Evolutionary conservation across 2,113 vertebrate species (phyloP).

Genomic region (Stigmatopora argus): DNA sequence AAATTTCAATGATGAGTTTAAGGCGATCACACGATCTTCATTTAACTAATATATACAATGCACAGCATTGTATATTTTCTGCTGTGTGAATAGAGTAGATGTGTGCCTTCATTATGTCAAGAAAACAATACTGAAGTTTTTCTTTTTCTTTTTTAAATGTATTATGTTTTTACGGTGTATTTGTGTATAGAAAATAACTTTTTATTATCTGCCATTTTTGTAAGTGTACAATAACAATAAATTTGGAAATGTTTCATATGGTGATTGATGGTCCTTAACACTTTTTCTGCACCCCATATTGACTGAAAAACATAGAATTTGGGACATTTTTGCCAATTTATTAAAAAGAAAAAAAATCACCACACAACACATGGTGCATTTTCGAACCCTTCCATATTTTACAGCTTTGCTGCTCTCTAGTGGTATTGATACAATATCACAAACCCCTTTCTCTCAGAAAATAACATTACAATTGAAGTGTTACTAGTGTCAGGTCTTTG

Average conservation of each 20-base stretch:
- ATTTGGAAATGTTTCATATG: conserved; percentile 17
- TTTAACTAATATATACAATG: neutral
- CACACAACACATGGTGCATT: too few species aligned
- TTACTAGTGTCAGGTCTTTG: too few species aligned
- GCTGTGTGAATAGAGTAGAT: conserved; percentile 41
- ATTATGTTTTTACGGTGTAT: conserved; percentile 56
- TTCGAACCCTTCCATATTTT: too few species aligned
- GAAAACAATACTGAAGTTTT: conserved; percentile 32
- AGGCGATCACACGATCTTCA: conserved; percentile 7
- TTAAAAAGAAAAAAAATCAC: too few species aligned
- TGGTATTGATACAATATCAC: too few species aligned
- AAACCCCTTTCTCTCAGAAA: too few species aligned
- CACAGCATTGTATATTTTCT: conserved; percentile 1
- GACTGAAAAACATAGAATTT: too few species aligned
- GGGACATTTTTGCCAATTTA: too few species aligned
- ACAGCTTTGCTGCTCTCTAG: too few species aligned
- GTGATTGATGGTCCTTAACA: conserved; percentile 2
- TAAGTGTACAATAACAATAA: conserved; percentile 61
- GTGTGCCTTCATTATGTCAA: conserved; percentile 60
- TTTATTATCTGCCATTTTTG: conserved; percentile 65
- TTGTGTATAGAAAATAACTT: conserved; percentile 52
- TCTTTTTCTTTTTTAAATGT: conserved; percentile 47
- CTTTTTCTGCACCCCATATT: neutral
- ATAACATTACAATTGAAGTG: too few species aligned
- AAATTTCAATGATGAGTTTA: neutral